These are phyloP conservation scores for Leptopilina clavipes DNA, from an alignment of 1,140 invertebrate genomes.

Conservation along the genomic window DNA sequence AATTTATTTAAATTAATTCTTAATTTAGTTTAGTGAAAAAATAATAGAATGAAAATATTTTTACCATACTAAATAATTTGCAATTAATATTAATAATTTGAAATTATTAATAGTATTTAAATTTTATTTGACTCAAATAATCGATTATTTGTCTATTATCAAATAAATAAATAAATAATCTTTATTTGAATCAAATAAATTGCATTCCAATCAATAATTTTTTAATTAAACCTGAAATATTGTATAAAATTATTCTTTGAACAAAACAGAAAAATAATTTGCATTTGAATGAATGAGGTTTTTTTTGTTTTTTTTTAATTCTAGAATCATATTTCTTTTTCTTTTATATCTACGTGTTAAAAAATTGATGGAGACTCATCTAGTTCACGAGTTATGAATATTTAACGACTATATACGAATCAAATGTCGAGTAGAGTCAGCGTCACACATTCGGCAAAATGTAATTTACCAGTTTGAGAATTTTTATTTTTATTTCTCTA, in stretches of 20 bases:
- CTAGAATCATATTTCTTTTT: not conserved
- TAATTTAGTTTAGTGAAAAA: too few species aligned
- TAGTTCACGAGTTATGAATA: slow-evolving; percentile 8
- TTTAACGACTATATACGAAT: not conserved
- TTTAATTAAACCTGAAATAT: too few species aligned
- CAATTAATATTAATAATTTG: too few species aligned
- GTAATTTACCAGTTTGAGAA: not conserved
- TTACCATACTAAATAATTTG: too few species aligned
- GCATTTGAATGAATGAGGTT: not conserved
- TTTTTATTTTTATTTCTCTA: not conserved
- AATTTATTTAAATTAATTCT: too few species aligned
- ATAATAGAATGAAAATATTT: too few species aligned
- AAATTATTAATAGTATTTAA: too few species aligned
- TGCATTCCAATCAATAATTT: too few species aligned
- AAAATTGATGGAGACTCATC: slow-evolving; percentile 11
- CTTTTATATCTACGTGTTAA: slow-evolving; percentile 14
- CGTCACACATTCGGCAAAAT: not conserved
- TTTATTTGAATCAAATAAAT: too few species aligned
- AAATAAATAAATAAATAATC: too few species aligned
- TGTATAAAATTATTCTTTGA: not conserved
- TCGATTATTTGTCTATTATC: too few species aligned
- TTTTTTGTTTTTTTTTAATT: not conserved
- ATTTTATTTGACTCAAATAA: too few species aligned
- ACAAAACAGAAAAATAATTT: not conserved
- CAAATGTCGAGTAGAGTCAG: not conserved